Percentiles rank a stretch among this genome's conserved stretches.
These are phyloP conservation scores for Schizothorax lantsangensis DNA, from an alignment of 2,797 vertebrate species.

Conservation along the genomic window DNA sequence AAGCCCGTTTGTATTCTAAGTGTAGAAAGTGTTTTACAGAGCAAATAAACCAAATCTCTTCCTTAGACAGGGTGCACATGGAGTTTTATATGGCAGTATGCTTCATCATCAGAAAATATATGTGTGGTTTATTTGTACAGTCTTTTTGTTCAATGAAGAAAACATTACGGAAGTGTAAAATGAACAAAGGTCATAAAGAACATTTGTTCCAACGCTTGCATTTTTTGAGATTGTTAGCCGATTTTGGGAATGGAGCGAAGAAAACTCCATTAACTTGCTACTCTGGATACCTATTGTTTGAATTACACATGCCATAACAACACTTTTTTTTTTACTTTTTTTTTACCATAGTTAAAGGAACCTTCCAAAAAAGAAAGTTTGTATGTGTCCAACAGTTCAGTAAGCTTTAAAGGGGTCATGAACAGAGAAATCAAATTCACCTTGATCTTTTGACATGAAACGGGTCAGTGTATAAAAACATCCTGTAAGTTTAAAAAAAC, in stretches of 20 bases:
- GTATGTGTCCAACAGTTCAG: not conserved
- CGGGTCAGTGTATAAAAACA: not conserved
- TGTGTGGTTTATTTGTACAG: not conserved
- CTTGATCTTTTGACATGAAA: not conserved
- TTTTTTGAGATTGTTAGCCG: not conserved
- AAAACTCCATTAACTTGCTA: not conserved
- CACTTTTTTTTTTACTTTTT: not conserved
- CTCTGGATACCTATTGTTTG: not conserved
- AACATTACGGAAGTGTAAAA: not conserved
- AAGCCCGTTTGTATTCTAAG: not conserved
- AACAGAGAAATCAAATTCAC: not conserved
- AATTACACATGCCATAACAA: not conserved
- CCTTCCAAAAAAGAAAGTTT: not conserved
- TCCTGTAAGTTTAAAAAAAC: not conserved
- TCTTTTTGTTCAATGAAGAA: not conserved
- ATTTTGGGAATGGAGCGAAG: not conserved
- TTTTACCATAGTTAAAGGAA: not conserved
- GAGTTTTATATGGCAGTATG: too few species aligned
- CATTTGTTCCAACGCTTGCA: not conserved
- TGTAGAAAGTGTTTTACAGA: not conserved
- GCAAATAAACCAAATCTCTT: not conserved
- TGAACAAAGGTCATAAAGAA: not conserved
- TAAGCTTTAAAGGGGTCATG: not conserved
- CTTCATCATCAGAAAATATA: too few species aligned
- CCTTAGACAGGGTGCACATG: not conserved